Conservation (phyloP, 2,888 invertebrate species). For the Parnassius glacialis region DNA sequence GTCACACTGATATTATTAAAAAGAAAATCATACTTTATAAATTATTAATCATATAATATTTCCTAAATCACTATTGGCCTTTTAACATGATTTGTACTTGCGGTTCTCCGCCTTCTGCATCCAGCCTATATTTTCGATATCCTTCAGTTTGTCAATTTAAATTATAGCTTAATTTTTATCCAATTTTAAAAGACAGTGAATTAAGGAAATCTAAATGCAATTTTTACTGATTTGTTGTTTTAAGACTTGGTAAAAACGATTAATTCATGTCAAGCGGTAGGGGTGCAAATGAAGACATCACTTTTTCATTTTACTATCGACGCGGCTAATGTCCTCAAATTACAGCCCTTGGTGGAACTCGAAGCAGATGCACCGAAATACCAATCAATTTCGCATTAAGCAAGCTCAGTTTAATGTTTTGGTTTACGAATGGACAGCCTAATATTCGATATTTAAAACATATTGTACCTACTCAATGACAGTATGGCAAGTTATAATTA, state of each 20-base stretch:
- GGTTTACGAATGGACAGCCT: conserved; percentile 1
- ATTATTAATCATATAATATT: too few species aligned
- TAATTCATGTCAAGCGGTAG: background rate
- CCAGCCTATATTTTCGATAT: too few species aligned
- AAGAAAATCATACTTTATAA: too few species aligned
- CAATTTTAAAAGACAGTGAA: too few species aligned
- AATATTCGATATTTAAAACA: conserved; percentile 1
- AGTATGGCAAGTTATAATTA: background rate
- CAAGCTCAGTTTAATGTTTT: conserved; percentile 27
- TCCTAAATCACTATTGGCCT: too few species aligned
- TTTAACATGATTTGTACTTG: too few species aligned
- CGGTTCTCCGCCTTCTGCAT: too few species aligned
- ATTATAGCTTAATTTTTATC: too few species aligned
- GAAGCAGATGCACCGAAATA: conserved; percentile 45
- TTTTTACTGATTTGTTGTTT: too few species aligned
- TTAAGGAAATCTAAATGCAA: too few species aligned
- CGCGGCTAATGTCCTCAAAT: conserved; percentile 41
- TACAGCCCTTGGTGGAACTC: conserved; percentile 35
- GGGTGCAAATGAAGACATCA: conserved; percentile 14
- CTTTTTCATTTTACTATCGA: conserved; percentile 20
- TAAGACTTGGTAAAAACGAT: background rate
- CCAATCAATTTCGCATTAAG: conserved; percentile 50
- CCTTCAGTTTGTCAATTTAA: too few species aligned
- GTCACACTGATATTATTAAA: too few species aligned
- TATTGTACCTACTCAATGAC: background rate